Conservation (phyloP, 2,888 invertebrate genomes). For the Coleophora flavipennella region DNA sequence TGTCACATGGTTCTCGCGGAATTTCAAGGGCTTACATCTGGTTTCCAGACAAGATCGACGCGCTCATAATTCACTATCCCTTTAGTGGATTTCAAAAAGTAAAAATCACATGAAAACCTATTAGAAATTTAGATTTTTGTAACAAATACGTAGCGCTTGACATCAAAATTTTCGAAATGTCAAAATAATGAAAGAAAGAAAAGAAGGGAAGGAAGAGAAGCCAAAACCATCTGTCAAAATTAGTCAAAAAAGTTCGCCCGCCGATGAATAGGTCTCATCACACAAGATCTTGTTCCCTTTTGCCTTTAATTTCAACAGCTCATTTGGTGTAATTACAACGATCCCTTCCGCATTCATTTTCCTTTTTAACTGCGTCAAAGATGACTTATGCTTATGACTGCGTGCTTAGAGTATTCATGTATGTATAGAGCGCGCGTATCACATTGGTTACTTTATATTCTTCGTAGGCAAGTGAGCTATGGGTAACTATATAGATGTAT, state of each 20-base stretch:
- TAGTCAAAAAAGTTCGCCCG: conserved; percentile 66
- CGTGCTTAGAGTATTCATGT: no score
- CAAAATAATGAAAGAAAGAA: conserved; percentile 72
- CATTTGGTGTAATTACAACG: conserved; percentile 19
- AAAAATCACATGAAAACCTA: conserved; percentile 36
- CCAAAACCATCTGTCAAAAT: conserved; percentile 64
- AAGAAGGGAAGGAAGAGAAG: conserved; percentile 57
- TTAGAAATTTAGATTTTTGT: conserved; percentile 50
- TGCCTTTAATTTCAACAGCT: no score
- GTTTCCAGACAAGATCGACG: conserved; percentile 24
- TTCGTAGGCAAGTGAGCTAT: no score
- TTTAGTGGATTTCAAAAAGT: conserved; percentile 39
- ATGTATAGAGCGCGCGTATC: no score
- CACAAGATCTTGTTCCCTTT: no score
- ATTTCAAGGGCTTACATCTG: conserved; percentile 41
- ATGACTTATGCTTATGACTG: no score
- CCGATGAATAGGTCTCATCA: no score
- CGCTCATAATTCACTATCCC: conserved; percentile 26
- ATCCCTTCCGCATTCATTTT: no score
- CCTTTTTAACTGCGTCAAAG: no score
- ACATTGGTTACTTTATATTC: no score
- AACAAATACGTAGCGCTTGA: conserved; percentile 71
- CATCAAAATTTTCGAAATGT: conserved; percentile 72
- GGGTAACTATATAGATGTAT: no score
- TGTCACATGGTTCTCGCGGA: conserved; percentile 70